Conservation (phyloP, 1,140 invertebrate species). For the Papilio helenus region DNA sequence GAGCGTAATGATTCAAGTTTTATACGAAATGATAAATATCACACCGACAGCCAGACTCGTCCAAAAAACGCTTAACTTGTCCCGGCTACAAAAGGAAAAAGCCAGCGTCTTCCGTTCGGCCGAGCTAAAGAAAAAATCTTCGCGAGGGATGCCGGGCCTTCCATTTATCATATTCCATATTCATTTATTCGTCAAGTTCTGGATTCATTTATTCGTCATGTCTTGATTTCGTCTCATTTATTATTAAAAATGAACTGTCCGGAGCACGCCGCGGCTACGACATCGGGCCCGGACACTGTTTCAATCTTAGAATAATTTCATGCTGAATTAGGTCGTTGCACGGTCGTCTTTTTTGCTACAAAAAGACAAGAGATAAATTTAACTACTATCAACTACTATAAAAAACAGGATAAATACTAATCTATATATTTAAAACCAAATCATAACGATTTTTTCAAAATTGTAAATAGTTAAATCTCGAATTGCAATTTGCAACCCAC, state of each 20-base stretch:
- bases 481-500: too few relatives aligned
- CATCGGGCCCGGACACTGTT: conserved; percentile 75
- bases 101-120: conserved; percentile 80
- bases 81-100: conserved; percentile 81
- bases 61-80: conserved; percentile 82
- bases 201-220: conserved; percentile 84
- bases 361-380: conserved; percentile 10
- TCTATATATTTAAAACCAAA: not conserved
- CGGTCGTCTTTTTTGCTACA: conserved; percentile 45
- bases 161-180: conserved; percentile 83
- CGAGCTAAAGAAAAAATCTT: conserved; percentile 81
- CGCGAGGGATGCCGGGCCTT: conserved; percentile 75
- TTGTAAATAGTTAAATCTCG: too few relatives aligned
- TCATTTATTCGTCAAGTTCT: conserved; percentile 83
- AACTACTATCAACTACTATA: not conserved
- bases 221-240: conserved; percentile 84
- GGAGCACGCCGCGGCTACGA: conserved; percentile 74
- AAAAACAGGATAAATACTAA: not conserved
- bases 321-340: conserved; percentile 73
- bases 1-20: conserved; percentile 73
- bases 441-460: too few relatives aligned
- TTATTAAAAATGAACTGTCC: conserved; percentile 85
- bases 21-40: conserved; percentile 81
- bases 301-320: conserved; percentile 80
- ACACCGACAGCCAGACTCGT: conserved; percentile 68